These are phyloP conservation scores for Leucophenga montana DNA, from an alignment of 2,888 invertebrate genomes.

Conservation along the genomic window DNA sequence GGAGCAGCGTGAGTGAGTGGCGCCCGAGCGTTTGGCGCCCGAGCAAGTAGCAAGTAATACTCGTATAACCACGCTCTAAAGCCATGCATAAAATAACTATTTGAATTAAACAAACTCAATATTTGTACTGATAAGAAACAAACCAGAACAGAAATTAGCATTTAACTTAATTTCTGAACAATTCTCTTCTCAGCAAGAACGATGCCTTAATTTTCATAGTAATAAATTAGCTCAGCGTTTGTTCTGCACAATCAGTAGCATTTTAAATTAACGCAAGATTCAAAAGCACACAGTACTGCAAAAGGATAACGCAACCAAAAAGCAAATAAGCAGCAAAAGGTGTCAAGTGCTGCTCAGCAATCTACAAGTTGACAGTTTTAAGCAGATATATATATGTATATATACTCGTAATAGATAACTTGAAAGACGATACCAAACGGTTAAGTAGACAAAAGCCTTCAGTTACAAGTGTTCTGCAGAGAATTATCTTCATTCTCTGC, in stretches of 20 bases:
- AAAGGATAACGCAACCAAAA: background rate
- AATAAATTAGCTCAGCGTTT: too few relatives aligned
- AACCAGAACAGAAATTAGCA: too few relatives aligned
- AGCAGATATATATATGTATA: background rate
- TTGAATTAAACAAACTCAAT: too few relatives aligned
- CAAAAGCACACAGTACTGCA: background rate
- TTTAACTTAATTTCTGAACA: too few relatives aligned
- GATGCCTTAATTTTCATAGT: too few relatives aligned
- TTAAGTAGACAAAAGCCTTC: background rate
- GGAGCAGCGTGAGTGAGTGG: too few relatives aligned
- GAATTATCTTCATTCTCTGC: background rate
- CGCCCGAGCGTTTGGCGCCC: too few relatives aligned
- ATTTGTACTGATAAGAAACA: too few relatives aligned
- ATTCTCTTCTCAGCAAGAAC: too few relatives aligned
- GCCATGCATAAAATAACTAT: too few relatives aligned
- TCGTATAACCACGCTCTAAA: too few relatives aligned
- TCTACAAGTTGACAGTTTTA: conserved; percentile 7
- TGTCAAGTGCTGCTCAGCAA: background rate
- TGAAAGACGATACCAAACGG: background rate
- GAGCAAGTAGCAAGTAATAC: too few relatives aligned
- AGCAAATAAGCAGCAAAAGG: conserved; percentile 10
- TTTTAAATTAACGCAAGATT: conserved; percentile 21
- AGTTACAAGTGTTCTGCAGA: conserved; percentile 9
- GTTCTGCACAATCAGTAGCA: background rate
- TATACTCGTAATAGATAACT: background rate